Conservation (phyloP, 1,140 invertebrate species). For the Lepidostoma basale region DNA sequence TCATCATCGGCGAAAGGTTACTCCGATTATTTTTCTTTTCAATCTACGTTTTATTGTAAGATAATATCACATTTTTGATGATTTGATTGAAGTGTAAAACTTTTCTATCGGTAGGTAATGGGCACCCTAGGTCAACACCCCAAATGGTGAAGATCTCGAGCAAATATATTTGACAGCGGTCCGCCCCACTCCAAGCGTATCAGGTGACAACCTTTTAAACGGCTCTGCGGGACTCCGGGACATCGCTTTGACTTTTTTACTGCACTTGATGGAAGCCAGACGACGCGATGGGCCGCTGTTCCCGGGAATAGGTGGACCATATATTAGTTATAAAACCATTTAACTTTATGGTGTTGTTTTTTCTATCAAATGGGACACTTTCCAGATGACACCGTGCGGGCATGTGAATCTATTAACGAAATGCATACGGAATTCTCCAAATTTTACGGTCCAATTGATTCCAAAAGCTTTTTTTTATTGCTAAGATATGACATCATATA, state of each 20-base stretch:
- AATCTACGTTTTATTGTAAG: too few relatives aligned
- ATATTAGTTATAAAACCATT: too few relatives aligned
- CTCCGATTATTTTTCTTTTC: too few relatives aligned
- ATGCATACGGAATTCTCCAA: too few relatives aligned
- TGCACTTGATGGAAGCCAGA: background rate
- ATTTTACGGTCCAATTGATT: too few relatives aligned
- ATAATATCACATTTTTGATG: too few relatives aligned
- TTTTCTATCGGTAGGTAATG: background rate
- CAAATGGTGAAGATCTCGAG: conserved; percentile 22
- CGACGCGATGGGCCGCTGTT: background rate
- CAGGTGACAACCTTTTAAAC: conserved; percentile 28
- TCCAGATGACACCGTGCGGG: background rate
- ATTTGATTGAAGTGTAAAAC: too few relatives aligned
- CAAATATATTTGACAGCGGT: conserved; percentile 27
- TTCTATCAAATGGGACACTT: background rate
- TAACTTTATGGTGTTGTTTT: too few relatives aligned
- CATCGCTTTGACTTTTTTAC: background rate
- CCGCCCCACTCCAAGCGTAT: conserved; percentile 9
- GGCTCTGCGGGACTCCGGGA: conserved; percentile 12
- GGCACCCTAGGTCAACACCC: conserved; percentile 10
- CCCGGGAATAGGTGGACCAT: too few relatives aligned
- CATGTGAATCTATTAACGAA: background rate
- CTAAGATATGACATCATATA: too few relatives aligned
- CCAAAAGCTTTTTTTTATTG: too few relatives aligned
- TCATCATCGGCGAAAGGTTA: too few relatives aligned